A percentile compares a stretch with the other conserved stretches of the same genome.
These are phyloP conservation scores for Hemistola chrysoprasaria DNA, from an alignment of 2,888 invertebrate species.

Conservation along the genomic window DNA sequence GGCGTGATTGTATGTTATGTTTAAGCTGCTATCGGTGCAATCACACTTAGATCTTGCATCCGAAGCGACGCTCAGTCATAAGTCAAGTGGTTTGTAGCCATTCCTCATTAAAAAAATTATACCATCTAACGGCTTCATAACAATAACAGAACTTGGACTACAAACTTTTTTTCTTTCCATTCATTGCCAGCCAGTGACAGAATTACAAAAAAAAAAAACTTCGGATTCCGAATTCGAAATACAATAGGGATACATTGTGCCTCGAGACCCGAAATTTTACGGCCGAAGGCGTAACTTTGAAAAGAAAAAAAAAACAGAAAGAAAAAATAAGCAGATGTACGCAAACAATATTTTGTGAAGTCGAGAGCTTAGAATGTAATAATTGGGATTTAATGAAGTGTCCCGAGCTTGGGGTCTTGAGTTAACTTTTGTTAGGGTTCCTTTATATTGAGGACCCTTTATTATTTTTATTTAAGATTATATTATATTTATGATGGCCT, in stretches of 20 bases:
- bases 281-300: constrained; percentile 41
- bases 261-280: constrained; percentile 62
- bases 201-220: constrained; percentile 13
- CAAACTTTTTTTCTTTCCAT: constrained; percentile 6
- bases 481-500: no score
- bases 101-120: no score
- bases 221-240: constrained; percentile 18
- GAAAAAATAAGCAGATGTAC: constrained; percentile 59
- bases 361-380: constrained; percentile 52
- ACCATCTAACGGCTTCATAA: no score
- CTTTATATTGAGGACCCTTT: not conserved
- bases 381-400: constrained; percentile 75
- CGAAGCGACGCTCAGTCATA: no score
- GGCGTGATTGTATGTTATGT: no score
- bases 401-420: constrained; percentile 34
- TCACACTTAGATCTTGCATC: no score
- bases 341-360: constrained; percentile 55
- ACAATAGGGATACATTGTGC: constrained; percentile 21
- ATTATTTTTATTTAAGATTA: not conserved
- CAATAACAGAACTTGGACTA: not conserved
- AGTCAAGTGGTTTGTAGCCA: no score
- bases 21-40: no score
- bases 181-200: constrained; percentile 14
- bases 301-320: constrained; percentile 14
- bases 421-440: constrained; percentile 35